Evolutionary conservation across 1,140 invertebrate species (phyloP), one percentile per base, ranked within the genome.

Genomic region (Drosophila bifasciata): DNA sequence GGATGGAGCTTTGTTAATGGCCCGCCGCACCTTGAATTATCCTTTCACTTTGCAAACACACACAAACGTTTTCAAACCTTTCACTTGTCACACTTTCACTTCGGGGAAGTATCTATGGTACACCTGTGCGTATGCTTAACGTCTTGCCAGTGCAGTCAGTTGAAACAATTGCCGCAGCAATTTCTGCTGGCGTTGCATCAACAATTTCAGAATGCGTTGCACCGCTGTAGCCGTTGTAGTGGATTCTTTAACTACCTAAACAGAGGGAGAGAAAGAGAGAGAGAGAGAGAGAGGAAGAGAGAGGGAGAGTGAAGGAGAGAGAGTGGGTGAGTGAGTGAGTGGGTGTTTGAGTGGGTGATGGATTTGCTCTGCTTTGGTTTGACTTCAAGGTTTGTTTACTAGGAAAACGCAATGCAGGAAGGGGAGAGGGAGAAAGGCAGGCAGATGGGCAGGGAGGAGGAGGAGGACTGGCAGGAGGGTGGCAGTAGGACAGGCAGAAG

Each of bases 131-230:
- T 80, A 75, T 84, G 40, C 52, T 73, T 84, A 89, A 89, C 61
- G 77, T 70, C 57, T 75, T 57, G 70, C 73, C 55, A 90, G 61
- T 51, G 84, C 76, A 72, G 76, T 89, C 69, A 74, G 51, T 75
- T 88, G 86, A 55, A 80, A 80, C 40, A 90, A 76, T 57, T 90
- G 90, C 23, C 89, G 81, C 79, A 91, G 76, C 81, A 91, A 32
- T 69, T 91, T 91, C 16, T 90, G 85, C 89, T 91, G 89, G 89
- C 79, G 79, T 91, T 90, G 89, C 89, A 91, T 91, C 70, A 89
- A 91, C 81, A 91, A 73, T 91, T 91, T 78, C 61, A 88, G 41
- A 76, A 91, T 84, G 45, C 89, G 79, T 77, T 91, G 89, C 89
- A 91, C 89, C 43, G 89, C 89, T 91, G 89, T 91, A 89, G 89